These are phyloP conservation scores for Peromyscus nudipes DNA, from an alignment of 2,797 vertebrate species.

Conservation along the genomic window DNA sequence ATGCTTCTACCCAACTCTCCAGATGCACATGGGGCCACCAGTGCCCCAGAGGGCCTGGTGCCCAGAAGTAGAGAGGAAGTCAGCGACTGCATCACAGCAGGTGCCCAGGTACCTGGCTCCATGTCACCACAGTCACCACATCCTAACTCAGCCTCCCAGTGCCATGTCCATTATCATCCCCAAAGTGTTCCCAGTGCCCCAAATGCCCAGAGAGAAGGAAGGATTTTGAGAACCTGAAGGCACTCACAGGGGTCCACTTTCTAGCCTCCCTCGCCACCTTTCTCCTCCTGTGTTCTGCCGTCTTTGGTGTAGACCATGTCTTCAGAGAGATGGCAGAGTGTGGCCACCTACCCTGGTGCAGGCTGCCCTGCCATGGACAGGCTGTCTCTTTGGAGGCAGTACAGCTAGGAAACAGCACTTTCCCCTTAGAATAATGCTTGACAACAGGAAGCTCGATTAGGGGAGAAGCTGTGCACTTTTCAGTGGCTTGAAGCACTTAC, in stretches of 20 bases:
- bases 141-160: background rate
- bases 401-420: background rate
- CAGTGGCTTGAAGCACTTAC: background rate
- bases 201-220: background rate
- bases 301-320: background rate
- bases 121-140: background rate
- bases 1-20: background rate
- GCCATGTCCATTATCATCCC: background rate
- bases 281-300: background rate
- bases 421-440: background rate
- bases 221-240: background rate
- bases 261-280: background rate
- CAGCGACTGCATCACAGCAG: rapidly evolving
- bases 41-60: rapidly evolving
- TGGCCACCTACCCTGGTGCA: no score
- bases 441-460: background rate
- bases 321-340: background rate
- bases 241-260: rapidly evolving
- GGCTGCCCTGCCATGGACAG: background rate
- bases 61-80: background rate
- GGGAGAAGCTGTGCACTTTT: background rate
- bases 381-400: background rate
- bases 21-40: rapidly evolving
- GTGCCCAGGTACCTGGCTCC: background rate
- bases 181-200: background rate